Conservation (phyloP, 2,113 vertebrate species). For the Rousettus leschenaultii region DNA sequence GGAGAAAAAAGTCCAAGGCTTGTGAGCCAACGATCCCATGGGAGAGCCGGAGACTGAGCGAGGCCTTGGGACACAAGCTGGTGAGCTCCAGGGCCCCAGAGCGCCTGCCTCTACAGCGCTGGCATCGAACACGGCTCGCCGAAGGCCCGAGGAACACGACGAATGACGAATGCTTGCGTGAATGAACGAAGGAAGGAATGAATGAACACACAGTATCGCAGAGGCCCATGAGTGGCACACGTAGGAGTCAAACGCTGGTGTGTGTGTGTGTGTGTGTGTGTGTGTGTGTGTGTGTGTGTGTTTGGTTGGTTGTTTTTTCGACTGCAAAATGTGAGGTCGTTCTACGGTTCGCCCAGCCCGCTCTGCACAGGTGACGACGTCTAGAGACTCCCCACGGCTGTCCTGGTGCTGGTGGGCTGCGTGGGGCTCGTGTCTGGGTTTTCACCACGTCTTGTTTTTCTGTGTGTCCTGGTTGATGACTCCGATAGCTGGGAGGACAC, state of each 20-base stretch:
- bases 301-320: background rate
- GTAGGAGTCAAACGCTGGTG: background rate
- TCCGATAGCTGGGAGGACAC: background rate
- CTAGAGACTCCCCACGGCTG: background rate
- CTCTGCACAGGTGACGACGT: no score
- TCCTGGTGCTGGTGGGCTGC: no score
- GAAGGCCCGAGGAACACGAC: background rate
- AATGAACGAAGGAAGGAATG: background rate
- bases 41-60: background rate
- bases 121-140: rapidly evolving
- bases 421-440: background rate
- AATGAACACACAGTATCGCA: no score
- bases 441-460: rapidly evolving
- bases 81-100: background rate
- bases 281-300: no score
- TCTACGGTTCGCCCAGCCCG: rapidly evolving
- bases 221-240: background rate
- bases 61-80: background rate
- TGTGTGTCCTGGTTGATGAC: background rate
- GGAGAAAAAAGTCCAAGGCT: no score
- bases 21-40: no score
- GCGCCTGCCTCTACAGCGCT: background rate
- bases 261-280: no score
- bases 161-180: background rate
- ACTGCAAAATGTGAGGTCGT: background rate